Conservation (phyloP, 2,113 vertebrate genomes). For the Anhinga rufa region DNA sequence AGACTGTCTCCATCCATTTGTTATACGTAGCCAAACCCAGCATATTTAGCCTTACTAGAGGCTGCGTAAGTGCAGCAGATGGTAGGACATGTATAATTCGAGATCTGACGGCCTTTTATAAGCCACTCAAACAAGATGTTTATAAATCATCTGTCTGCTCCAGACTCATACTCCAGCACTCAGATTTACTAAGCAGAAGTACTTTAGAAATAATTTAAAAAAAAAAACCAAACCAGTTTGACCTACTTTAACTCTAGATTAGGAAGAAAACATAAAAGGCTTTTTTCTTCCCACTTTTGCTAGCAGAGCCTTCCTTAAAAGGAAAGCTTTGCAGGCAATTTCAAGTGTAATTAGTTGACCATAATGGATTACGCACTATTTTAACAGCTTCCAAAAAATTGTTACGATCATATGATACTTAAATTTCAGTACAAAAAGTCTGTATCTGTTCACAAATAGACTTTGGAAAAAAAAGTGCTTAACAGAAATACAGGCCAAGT, state of each 20-base stretch:
- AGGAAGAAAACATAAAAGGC: background rate
- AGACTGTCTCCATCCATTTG: rapidly evolving
- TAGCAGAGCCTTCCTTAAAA: background rate
- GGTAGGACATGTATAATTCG: background rate
- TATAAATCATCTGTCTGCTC: background rate
- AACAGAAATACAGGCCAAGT: background rate
- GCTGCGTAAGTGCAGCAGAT: background rate
- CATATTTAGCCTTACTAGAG: background rate
- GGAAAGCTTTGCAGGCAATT: background rate
- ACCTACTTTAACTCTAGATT: constrained; percentile 15
- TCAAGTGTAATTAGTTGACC: constrained; percentile 1
- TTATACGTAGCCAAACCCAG: background rate
- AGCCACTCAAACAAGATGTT: background rate
- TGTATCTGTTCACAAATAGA: background rate
- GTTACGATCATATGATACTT: background rate
- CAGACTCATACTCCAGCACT: background rate
- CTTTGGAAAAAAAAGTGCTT: background rate
- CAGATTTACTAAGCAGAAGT: background rate
- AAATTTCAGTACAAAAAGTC: background rate
- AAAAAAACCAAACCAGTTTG: background rate
- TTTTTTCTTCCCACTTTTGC: background rate
- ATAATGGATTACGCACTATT: background rate
- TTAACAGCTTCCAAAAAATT: background rate
- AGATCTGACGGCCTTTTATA: background rate
- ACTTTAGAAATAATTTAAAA: background rate